Percentiles rank a stretch among this genome's conserved stretches.
Conservation (phyloP, 2,113 vertebrate genomes). For the Xiphorhynchus elegans region DNA sequence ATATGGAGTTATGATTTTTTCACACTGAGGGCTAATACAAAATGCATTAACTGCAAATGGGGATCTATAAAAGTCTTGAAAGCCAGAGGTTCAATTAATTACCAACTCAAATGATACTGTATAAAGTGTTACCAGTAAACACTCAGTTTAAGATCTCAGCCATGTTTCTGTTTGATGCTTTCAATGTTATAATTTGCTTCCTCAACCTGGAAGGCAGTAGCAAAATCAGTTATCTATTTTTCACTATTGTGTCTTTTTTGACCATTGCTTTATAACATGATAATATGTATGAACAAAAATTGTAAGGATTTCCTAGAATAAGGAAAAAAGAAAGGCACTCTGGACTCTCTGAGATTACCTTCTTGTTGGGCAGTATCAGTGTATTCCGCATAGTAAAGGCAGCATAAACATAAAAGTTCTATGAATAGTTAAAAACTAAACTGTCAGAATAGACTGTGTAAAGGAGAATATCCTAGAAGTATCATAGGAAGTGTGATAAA, state of each 20-base stretch:
- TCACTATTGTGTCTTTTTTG: background rate
- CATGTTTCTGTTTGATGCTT: background rate
- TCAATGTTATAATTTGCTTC: rapidly evolving
- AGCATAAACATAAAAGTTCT: background rate
- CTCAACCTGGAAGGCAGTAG: background rate
- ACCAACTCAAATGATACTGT: background rate
- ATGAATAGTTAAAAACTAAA: background rate
- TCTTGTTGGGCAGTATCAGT: rapidly evolving
- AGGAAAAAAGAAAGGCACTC: background rate
- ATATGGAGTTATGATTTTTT: slow-evolving; percentile 26
- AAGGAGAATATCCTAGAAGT: background rate
- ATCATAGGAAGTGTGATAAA: background rate
- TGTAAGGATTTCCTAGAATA: background rate
- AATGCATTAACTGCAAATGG: slow-evolving; percentile 7
- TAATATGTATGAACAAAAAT: background rate
- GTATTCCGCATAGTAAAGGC: background rate
- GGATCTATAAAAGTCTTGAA: slow-evolving; percentile 8
- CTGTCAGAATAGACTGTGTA: background rate
- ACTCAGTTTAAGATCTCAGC: background rate
- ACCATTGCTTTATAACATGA: background rate
- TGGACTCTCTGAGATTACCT: background rate
- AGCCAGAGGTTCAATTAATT: background rate
- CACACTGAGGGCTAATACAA: slow-evolving; percentile 7
- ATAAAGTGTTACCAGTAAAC: background rate
- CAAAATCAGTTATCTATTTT: background rate